phyloP scores from a whole-genome alignment of 2,888 invertebrate species.

The Oligia fasciuncula region DNA sequence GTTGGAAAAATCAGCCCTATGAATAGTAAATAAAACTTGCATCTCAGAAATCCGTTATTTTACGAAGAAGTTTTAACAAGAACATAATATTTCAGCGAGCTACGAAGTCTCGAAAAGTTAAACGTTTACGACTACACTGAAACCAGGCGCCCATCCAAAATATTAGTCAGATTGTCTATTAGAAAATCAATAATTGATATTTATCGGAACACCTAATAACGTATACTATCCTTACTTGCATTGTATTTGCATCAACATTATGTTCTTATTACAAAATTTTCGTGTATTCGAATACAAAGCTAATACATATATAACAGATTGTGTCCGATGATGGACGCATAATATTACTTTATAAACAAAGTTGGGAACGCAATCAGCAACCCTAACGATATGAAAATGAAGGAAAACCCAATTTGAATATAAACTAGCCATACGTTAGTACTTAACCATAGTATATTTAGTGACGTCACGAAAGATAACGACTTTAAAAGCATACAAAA shows the following conservation, averaged over 20 bases:
- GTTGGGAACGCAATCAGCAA: slow-evolving; percentile 50
- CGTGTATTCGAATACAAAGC: not conserved
- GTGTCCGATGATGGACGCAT: slow-evolving; percentile 13
- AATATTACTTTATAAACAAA: slow-evolving; percentile 37
- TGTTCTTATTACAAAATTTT: not conserved
- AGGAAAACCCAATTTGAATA: slow-evolving; percentile 62
- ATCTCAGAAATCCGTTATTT: not conserved
- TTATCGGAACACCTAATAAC: not conserved
- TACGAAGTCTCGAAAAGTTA: not conserved
- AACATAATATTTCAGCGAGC: slow-evolving; percentile 5
- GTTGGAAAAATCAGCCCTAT: no score
- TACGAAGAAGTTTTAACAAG: not conserved
- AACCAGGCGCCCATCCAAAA: not conserved
- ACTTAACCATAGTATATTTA: slow-evolving; percentile 47
- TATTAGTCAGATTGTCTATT: not conserved
- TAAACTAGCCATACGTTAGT: slow-evolving; percentile 49
- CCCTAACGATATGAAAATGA: slow-evolving; percentile 59
- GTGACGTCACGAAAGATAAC: slow-evolving; percentile 49
- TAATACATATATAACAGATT: not conserved
- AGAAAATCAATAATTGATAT: not conserved
- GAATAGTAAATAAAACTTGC: not conserved
- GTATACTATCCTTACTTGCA: not conserved
- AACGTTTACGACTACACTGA: not conserved
- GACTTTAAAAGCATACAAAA: slow-evolving; percentile 67
- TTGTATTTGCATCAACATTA: not conserved